Evolutionary conservation across 2,113 vertebrate genomes (phyloP).

Genomic region (Pseudopipra pipra): DNA sequence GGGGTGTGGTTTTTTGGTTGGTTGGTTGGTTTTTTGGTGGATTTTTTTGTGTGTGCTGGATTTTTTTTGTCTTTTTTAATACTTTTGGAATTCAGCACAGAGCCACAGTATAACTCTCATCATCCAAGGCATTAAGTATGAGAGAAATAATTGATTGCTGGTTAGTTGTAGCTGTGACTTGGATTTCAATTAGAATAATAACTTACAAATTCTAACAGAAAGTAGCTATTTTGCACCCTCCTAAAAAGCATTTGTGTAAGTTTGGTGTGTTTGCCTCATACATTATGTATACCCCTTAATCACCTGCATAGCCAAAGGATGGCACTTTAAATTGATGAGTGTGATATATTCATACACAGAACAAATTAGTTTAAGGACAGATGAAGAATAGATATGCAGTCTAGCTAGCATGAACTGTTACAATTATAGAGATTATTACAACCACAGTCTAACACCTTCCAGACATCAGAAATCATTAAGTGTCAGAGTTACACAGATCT

Average conservation of each 20-base stretch:
- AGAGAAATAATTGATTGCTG: slow-evolving; percentile 53
- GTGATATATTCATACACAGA: slow-evolving; percentile 74
- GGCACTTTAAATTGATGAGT: slow-evolving; percentile 76
- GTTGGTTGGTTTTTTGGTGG: background rate
- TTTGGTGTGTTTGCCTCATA: slow-evolving; percentile 67
- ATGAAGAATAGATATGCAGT: slow-evolving; percentile 76
- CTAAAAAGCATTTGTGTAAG: slow-evolving; percentile 54
- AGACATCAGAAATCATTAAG: slow-evolving; percentile 65
- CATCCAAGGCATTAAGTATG: background rate
- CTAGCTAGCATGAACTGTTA: slow-evolving; percentile 68
- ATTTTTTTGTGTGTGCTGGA: background rate
- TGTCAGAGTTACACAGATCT: slow-evolving; percentile 16
- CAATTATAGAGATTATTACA: slow-evolving; percentile 76
- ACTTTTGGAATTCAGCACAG: slow-evolving; percentile 9
- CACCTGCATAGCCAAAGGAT: slow-evolving; percentile 69
- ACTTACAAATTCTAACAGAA: slow-evolving; percentile 1
- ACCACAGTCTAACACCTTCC: slow-evolving; percentile 62
- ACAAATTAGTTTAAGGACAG: slow-evolving; percentile 77
- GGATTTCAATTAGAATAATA: slow-evolving; percentile 50
- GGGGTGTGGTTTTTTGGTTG: background rate
- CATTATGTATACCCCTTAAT: slow-evolving; percentile 75
- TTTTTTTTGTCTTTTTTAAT: background rate
- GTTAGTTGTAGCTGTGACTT: slow-evolving; percentile 51
- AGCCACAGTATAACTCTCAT: background rate
- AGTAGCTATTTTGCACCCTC: slow-evolving; percentile 55